phyloP scores from a whole-genome alignment of 2,888 invertebrate genomes.

The Drepana falcataria region DNA sequence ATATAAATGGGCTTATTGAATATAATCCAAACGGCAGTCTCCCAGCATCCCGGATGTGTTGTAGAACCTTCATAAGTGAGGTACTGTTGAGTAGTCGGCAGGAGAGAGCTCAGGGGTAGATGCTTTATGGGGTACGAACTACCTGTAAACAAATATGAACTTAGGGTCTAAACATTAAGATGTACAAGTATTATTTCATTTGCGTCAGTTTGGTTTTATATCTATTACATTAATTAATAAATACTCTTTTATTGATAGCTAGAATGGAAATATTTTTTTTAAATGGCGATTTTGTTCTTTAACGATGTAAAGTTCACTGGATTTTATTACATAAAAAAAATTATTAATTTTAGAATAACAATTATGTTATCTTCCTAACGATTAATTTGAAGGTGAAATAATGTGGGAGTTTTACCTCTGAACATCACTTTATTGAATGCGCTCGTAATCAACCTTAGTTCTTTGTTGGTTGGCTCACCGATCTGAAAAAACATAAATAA shows the following conservation, averaged over 20 bases:
- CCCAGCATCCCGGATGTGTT: conserved; percentile 98
- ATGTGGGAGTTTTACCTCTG: conserved; percentile 81
- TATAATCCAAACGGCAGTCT: conserved; percentile 99
- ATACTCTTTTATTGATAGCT: no score
- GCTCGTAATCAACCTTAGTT: conserved; percentile 91
- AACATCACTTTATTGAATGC: conserved; percentile 91
- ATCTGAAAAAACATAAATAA: conserved; percentile 77
- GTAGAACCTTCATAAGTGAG: conserved; percentile 99
- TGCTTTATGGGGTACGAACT: conserved; percentile 90
- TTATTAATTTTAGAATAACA: no score
- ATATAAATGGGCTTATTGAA: conserved; percentile 98
- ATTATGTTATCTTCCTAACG: no score
- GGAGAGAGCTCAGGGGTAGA: conserved; percentile 89
- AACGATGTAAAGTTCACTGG: no score
- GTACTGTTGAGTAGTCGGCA: conserved; percentile 95
- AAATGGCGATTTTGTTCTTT: no score
- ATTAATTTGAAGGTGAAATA: background rate
- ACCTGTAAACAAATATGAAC: conserved; percentile 73
- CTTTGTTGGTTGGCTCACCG: conserved; percentile 91
- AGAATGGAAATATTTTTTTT: no score
- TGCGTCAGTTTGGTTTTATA: no score
- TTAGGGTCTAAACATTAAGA: background rate
- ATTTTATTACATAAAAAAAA: no score
- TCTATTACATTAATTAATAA: no score
- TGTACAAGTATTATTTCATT: no score